These are phyloP conservation scores for Dromiciops gliroides DNA, from an alignment of 2,113 vertebrate genomes.

Conservation along the genomic window DNA sequence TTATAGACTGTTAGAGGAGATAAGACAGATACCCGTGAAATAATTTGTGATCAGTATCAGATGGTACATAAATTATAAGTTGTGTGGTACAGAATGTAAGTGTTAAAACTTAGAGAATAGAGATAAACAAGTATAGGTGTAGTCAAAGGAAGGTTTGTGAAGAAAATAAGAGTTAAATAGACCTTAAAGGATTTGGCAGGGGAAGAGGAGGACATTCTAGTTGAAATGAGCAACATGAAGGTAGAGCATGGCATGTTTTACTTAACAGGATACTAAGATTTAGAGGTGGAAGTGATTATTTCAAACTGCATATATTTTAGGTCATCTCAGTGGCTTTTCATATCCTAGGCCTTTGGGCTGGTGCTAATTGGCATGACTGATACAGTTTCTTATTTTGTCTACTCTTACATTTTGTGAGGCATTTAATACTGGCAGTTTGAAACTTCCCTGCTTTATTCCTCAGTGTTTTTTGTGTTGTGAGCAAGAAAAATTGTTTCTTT, in stretches of 20 bases:
- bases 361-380: background rate
- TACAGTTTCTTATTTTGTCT: constrained; percentile 3
- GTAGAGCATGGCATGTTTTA: too few relatives aligned
- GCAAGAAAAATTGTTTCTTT: background rate
- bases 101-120: background rate
- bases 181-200: too few relatives aligned
- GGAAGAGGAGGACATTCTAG: background rate
- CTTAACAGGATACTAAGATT: too few relatives aligned
- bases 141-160: background rate
- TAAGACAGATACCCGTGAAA: too few relatives aligned
- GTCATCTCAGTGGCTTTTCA: background rate
- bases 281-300: background rate
- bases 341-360: background rate
- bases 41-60: background rate
- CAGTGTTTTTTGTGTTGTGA: background rate
- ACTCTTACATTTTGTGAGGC: background rate
- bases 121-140: background rate
- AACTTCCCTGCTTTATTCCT: constrained; percentile 12
- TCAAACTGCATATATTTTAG: too few relatives aligned
- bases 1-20: too few relatives aligned
- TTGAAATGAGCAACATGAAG: background rate
- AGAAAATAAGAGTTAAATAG: background rate
- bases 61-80: background rate
- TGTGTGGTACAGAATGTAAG: background rate
- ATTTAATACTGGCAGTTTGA: background rate